Conservation (phyloP, 1,140 invertebrate species). For the Colletes gigas region DNA sequence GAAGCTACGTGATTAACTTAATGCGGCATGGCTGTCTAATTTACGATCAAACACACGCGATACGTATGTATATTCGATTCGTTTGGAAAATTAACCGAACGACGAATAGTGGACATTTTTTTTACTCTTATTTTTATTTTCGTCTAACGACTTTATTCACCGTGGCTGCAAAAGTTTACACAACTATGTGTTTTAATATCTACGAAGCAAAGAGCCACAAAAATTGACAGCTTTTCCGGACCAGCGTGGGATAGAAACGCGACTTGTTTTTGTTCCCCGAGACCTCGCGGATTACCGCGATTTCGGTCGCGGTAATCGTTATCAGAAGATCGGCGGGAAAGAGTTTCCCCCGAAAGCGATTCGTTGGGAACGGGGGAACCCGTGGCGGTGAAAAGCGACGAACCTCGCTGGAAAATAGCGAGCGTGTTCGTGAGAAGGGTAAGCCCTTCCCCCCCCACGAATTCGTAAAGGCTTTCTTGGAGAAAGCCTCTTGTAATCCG, state of each 20-base stretch:
- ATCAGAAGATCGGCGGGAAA: constrained; percentile 2
- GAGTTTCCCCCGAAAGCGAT: constrained; percentile 22
- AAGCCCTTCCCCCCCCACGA: background rate
- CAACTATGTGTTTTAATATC: no score
- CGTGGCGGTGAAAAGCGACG: constrained; percentile 3
- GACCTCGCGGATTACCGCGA: background rate
- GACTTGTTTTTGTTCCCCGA: constrained; percentile 14
- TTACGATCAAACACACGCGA: no score
- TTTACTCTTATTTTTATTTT: no score
- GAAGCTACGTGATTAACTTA: no score
- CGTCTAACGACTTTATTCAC: no score
- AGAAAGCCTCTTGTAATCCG: constrained; percentile 48
- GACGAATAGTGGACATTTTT: no score
- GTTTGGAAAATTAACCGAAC: no score
- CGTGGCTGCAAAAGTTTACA: no score
- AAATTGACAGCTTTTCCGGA: background rate
- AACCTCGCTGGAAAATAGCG: constrained; percentile 22
- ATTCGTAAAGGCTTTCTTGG: constrained; percentile 21
- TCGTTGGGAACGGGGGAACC: background rate
- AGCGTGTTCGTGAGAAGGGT: background rate
- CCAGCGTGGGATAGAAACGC: background rate
- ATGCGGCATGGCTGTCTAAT: no score
- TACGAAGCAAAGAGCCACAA: background rate
- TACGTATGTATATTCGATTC: no score
- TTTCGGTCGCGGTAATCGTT: background rate